Base-by-base conservation (phyloP, 53 echinoderm and acorn worm species). In the Actinopyga echinites region DNA sequence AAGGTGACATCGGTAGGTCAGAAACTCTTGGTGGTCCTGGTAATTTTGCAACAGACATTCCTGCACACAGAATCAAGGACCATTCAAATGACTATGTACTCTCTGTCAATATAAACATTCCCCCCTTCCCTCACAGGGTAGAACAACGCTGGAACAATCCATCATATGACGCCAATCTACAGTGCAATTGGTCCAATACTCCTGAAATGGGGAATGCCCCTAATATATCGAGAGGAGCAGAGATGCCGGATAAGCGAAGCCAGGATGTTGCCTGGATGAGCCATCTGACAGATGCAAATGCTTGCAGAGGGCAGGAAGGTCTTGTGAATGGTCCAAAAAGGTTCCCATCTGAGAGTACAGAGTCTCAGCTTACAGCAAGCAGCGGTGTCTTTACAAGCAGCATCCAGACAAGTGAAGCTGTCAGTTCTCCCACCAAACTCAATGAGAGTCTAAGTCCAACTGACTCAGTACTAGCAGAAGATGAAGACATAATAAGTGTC, bases 361-460 rank as follows among this genome's bases (percentile, higher is more conserved):
- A 74, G 40, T 82, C 64, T 54, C 61, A 89, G 73, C 40, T 87
- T 43, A 79, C 87, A 42, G 58, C 80, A 43, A 91, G 91, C 63
- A 91, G 91, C 55, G 91, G 91, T n/a, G 56, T 91, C 2, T 91
- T 91, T 30, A 91, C 79, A 44, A 69, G 69, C 29, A 87, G 87
- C 67, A 63, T 78, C 2, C 83, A 87, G 62, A 63, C 83, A 64
- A 83, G 66, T 69, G 83, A 83, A 44, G 23, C 24, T 25, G 62
- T 69, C 22, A 40, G 67, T 29, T 84, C 91, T 1, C 81, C 81
- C 1, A 42, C 58, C 60, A 58, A 55, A 79, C 21, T 55, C 8
- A 58, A 33, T 57, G 38, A 30, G 19, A 22, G 40, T 22, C 35
- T 24, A 12, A 80, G 81, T 42, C 63, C 81, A n/a, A 20, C 45